A percentile compares a stretch with the other conserved stretches of the same genome.
These are phyloP conservation scores for Amorpha juglandis DNA, from an alignment of 2,888 invertebrate genomes.

Conservation along the genomic window DNA sequence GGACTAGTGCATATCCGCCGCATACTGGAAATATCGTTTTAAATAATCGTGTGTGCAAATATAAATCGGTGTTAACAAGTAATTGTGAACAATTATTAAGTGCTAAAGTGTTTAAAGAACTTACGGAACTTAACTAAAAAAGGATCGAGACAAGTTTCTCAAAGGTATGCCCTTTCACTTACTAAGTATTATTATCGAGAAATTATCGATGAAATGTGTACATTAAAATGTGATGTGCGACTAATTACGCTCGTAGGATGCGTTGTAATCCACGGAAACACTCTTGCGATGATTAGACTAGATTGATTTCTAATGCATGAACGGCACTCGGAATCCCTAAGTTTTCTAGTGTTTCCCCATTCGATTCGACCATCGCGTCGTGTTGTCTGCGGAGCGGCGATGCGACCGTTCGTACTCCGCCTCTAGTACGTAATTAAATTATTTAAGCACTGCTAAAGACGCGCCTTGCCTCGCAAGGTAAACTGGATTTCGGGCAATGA, in stretches of 20 bases:
- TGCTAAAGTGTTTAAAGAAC: conserved; percentile 60
- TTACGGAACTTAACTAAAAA: conserved; percentile 51
- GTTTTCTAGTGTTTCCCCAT: conserved; percentile 23
- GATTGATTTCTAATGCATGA: not conserved
- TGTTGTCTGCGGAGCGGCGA: conserved; percentile 39
- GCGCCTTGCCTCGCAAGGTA: conserved; percentile 11
- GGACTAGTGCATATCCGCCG: conserved; percentile 78
- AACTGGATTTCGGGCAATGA: conserved; percentile 17
- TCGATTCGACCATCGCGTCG: conserved; percentile 38
- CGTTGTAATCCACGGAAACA: not conserved
- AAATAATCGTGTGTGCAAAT: conserved; percentile 60
- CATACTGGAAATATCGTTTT: conserved; percentile 62
- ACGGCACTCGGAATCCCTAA: not conserved
- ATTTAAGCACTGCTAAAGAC: conserved; percentile 23
- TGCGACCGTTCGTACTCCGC: conserved; percentile 7
- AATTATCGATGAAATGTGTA: conserved; percentile 27
- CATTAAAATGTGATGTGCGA: conserved; percentile 20
- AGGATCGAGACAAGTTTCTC: conserved; percentile 41
- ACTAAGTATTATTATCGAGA: conserved; percentile 54
- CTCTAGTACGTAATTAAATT: conserved; percentile 21
- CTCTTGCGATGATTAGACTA: not conserved
- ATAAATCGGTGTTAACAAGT: conserved; percentile 62
- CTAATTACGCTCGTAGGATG: conserved; percentile 14
- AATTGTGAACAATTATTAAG: conserved; percentile 66
- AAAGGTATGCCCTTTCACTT: conserved; percentile 83